Evolutionary conservation across 2,113 vertebrate species (phyloP).

Genomic region (Leucosticte australis): DNA sequence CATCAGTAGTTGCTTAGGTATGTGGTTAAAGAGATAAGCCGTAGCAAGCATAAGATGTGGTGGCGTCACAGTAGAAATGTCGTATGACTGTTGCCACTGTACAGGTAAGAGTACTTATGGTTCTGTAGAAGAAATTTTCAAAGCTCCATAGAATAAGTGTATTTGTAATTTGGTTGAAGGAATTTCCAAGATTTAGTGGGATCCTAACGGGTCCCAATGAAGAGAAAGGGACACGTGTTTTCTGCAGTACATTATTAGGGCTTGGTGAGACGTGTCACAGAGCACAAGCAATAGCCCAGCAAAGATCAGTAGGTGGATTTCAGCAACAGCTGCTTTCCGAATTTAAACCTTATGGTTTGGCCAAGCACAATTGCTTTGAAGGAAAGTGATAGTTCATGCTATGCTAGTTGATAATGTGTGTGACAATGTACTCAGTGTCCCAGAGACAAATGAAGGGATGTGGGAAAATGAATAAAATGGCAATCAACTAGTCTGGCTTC

Average conservation of each 20-base stretch:
- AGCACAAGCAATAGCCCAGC: background rate
- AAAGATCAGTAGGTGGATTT: background rate
- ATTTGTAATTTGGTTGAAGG: background rate
- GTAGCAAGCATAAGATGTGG: background rate
- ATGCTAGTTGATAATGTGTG: background rate
- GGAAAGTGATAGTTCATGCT: background rate
- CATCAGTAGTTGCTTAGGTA: background rate
- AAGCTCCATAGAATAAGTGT: fast-evolving
- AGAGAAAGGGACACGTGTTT: background rate
- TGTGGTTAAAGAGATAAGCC: background rate
- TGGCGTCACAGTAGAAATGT: background rate
- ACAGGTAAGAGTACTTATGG: background rate
- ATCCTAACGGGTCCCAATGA: background rate
- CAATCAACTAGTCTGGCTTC: background rate
- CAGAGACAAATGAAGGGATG: background rate
- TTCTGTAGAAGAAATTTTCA: background rate
- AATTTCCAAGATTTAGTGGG: background rate
- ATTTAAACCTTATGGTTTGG: background rate
- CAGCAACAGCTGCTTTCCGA: background rate
- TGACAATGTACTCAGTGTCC: background rate
- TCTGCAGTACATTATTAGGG: background rate
- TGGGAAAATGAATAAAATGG: background rate
- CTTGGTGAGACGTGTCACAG: background rate
- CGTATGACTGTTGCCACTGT: background rate
- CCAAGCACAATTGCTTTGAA: background rate